Conservation (phyloP, 2,888 invertebrate genomes). For the Megamerina dolium region DNA sequence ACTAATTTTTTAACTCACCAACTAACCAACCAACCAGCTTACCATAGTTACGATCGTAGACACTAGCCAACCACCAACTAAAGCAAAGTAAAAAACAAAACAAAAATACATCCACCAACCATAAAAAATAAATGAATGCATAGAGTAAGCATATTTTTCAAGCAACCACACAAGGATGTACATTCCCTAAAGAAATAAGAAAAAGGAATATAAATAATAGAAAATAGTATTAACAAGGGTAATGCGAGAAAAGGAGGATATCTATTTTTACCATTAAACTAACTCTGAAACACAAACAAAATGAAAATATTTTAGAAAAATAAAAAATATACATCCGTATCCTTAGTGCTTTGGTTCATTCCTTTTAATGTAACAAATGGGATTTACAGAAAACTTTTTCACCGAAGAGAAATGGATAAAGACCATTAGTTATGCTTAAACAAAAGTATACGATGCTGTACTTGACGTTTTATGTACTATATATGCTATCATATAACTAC, state of each 20-base stretch:
- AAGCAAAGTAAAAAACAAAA: constrained; percentile 19
- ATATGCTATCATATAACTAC: too few relatives aligned
- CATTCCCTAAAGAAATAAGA: constrained; percentile 35
- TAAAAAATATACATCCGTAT: too few relatives aligned
- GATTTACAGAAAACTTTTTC: constrained; percentile 7
- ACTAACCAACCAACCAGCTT: background rate
- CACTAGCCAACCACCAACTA: background rate
- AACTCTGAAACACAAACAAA: too few relatives aligned
- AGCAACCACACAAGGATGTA: constrained; percentile 29
- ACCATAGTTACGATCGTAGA: constrained; percentile 3
- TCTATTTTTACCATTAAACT: too few relatives aligned
- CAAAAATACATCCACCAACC: constrained; percentile 20
- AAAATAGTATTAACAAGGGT: constrained; percentile 5
- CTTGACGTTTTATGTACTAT: constrained; percentile 25
- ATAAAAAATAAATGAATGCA: constrained; percentile 1
- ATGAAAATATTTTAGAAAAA: too few relatives aligned
- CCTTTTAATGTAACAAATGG: constrained; percentile 9
- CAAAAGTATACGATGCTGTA: constrained; percentile 40
- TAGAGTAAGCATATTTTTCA: constrained; percentile 28
- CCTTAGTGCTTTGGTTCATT: too few relatives aligned
- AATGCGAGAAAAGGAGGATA: constrained; percentile 6
- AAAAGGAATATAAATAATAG: constrained; percentile 4
- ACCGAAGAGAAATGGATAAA: constrained; percentile 30
- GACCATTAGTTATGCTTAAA: constrained; percentile 45
- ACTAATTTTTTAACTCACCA: constrained; percentile 36